These are phyloP conservation scores for Palloptera scutellata DNA, from an alignment of 2,888 invertebrate species.

Conservation along the genomic window DNA sequence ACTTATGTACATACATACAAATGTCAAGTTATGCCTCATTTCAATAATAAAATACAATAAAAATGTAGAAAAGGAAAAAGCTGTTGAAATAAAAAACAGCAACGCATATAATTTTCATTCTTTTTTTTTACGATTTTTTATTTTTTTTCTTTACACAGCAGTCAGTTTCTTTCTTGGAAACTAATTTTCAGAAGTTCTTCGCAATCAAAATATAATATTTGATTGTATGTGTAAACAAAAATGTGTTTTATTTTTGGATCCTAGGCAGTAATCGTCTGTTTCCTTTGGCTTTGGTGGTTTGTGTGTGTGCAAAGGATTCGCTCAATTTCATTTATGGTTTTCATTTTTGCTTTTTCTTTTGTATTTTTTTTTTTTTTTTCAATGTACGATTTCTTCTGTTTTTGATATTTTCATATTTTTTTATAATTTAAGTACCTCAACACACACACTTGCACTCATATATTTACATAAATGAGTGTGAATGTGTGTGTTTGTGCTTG, in stretches of 20 bases:
- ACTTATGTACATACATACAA: neutral
- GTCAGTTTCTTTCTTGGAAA: neutral
- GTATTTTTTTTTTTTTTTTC: too few relatives aligned
- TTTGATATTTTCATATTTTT: neutral
- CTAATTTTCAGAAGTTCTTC: too few relatives aligned
- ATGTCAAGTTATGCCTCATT: neutral
- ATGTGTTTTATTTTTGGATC: too few relatives aligned
- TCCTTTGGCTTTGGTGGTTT: too few relatives aligned
- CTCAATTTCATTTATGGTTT: slow-evolving; percentile 16
- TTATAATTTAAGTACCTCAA: slow-evolving; percentile 16
- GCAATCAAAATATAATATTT: too few relatives aligned
- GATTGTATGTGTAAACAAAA: neutral
- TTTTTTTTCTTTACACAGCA: neutral
- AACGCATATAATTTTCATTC: neutral
- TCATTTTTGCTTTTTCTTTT: too few relatives aligned
- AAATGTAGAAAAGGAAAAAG: neutral
- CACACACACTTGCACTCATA: neutral
- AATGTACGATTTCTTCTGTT: too few relatives aligned
- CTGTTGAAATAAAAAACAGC: slow-evolving; percentile 10
- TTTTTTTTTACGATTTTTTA: too few relatives aligned
- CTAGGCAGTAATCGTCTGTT: too few relatives aligned
- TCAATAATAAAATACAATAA: slow-evolving; percentile 1
- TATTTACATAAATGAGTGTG: neutral
- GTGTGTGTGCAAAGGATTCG: slow-evolving; percentile 1
- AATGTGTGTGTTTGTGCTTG: neutral